phyloP scores from a whole-genome alignment of 2,888 invertebrate genomes.

The Andrena fulva region DNA sequence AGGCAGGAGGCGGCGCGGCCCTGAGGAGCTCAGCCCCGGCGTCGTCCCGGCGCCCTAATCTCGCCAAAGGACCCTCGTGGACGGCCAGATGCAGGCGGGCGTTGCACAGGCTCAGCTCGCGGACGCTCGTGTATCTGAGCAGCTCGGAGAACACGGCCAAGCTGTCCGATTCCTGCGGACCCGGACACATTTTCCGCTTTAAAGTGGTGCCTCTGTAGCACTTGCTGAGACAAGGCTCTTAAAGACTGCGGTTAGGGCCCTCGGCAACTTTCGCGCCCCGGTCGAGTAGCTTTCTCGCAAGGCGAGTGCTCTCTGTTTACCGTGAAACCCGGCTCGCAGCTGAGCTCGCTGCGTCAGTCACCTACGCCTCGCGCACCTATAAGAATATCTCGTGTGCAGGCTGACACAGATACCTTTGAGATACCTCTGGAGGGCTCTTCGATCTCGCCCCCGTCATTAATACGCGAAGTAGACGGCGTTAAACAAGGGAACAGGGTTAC shows the following conservation, averaged over 20 bases:
- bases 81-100: constrained; percentile 86
- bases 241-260: background rate
- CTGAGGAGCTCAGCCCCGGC: constrained; percentile 82
- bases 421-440: background rate
- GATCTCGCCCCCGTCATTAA: background rate
- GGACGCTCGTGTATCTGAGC: constrained; percentile 85
- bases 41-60: constrained; percentile 83
- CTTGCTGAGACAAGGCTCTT: background rate
- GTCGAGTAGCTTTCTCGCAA: background rate
- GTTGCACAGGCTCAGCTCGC: constrained; percentile 86
- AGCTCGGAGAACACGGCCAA: constrained; percentile 85
- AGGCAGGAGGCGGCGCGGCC: constrained; percentile 84
- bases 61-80: constrained; percentile 83
- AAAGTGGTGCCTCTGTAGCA: background rate
- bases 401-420: no score
- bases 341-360: background rate
- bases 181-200: background rate
- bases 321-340: background rate
- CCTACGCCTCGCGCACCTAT: background rate
- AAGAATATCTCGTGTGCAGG: no score
- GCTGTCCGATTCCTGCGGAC: constrained; percentile 84
- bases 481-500: constrained; percentile 28
- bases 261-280: background rate
- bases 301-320: background rate
- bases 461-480: constrained; percentile 32